Base-by-base conservation (phyloP, 2,888 invertebrate species). In the Psylliodes chrysocephalus region DNA sequence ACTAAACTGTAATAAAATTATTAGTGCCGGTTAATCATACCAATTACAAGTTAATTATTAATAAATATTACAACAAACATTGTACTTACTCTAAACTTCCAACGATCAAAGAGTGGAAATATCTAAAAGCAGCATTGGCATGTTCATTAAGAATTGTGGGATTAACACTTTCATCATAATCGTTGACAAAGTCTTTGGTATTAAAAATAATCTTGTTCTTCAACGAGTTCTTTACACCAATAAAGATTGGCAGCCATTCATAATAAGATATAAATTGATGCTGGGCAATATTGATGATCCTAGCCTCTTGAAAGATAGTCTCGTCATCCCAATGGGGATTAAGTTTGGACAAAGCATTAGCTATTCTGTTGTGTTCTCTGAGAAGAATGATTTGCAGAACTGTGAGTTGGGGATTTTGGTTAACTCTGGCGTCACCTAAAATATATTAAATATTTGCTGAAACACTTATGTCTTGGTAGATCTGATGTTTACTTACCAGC, bases 281-380 rank as follows among this genome's bases (percentile, higher is more conserved):
- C 78, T 90, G 84, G 1, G 90, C 92, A 17, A 89, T 87, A 64
- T 87, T 82, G 57, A 92, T 91, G 33, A 89, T 85, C 49, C 91
- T 84, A 0, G 91, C 86, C 81, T 92, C 92, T 78, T 92, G 91
- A 84, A 86, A 93, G 4, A 89, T 77, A 0, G 85, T 89, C 79
- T 92, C 92, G 72, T 92, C 92, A 67, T 84, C 84, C 92, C 92
- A 92, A 67, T 90, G 90, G 0, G 91, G 91, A 81, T 94, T 94
- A 22, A 92, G 74, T 4, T 82, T 78, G 0, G 84, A 81, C 6
- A 92, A 82, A 2, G 77, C 79, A 22, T 86, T 85, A 0, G 91
- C 91, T 2, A 92, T 81, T 46, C 91, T 86, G 81, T 92, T 93
- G 80, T 92, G 92, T 79, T 93, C 92, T 51, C 91, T 84, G 54